A percentile compares a stretch with the other conserved stretches of the same genome.
Evolutionary conservation across 2,113 vertebrate genomes (phyloP).

Genomic region (Salvelinus sp.): DNA sequence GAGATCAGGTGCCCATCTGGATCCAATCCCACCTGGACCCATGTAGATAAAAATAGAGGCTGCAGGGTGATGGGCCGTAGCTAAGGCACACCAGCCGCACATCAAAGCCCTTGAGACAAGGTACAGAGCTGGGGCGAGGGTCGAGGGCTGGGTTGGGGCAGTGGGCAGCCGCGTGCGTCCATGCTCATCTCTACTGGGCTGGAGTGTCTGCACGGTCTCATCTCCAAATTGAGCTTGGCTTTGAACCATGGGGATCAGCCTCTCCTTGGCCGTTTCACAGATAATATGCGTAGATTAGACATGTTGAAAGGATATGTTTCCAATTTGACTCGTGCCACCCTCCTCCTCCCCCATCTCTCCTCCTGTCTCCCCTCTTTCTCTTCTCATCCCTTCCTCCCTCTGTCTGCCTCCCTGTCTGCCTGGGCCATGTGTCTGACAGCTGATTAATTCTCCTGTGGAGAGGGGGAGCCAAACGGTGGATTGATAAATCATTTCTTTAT

Average conservation of each 20-base stretch:
- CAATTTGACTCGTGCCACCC: slow-evolving; percentile 75
- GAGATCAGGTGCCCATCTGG: slow-evolving; percentile 58
- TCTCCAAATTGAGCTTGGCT: slow-evolving; percentile 44
- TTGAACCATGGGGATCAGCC: slow-evolving; percentile 48
- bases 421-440: slow-evolving; percentile 78
- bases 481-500: slow-evolving; percentile 78
- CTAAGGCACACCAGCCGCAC: slow-evolving; percentile 36
- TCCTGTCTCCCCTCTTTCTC: slow-evolving; percentile 43
- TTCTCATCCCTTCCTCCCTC: slow-evolving; percentile 46
- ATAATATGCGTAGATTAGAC: slow-evolving; percentile 70
- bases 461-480: slow-evolving; percentile 54
- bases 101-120: slow-evolving; percentile 41
- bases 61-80: slow-evolving; percentile 30
- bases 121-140: background rate
- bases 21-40: slow-evolving; percentile 64
- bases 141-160: background rate
- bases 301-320: slow-evolving; percentile 75
- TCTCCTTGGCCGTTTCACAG: slow-evolving; percentile 49
- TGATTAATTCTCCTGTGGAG: slow-evolving; percentile 74
- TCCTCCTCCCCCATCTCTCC: slow-evolving; percentile 33
- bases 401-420: slow-evolving; percentile 41
- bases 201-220: slow-evolving; percentile 25
- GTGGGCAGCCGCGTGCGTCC: background rate
- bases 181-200: slow-evolving; percentile 1
- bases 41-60: slow-evolving; percentile 62